Evolutionary conservation across 1,140 invertebrate genomes (phyloP).

Genomic region (Drosophila tropicalis): DNA sequence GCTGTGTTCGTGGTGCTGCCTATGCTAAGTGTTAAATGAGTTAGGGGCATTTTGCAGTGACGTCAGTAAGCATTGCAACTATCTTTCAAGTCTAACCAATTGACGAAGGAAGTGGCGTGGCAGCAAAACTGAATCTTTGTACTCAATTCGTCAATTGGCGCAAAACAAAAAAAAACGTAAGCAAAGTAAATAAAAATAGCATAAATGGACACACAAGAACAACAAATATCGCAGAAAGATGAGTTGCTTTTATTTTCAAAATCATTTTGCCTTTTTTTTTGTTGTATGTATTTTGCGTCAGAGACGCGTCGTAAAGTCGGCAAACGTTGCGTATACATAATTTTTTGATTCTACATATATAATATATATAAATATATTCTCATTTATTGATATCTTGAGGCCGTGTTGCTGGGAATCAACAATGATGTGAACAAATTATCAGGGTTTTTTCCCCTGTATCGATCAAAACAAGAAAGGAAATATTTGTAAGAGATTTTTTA

Average conservation of each 20-base stretch:
- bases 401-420: neutral
- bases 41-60: slow-evolving; percentile 52
- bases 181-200: slow-evolving; percentile 63
- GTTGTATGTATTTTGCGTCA: slow-evolving; percentile 58
- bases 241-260: slow-evolving; percentile 76
- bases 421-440: neutral
- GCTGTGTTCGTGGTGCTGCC: slow-evolving; percentile 24
- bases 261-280: slow-evolving; percentile 47
- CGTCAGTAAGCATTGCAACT: slow-evolving; percentile 61
- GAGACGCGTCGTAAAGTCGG: slow-evolving; percentile 55
- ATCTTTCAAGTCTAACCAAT: slow-evolving; percentile 53
- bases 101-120: slow-evolving; percentile 50
- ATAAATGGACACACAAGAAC: slow-evolving; percentile 53
- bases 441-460: neutral
- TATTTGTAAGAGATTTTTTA: neutral
- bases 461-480: neutral
- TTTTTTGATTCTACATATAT: slow-evolving; percentile 16
- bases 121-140: slow-evolving; percentile 15
- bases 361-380: slow-evolving; percentile 36
- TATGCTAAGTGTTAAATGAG: slow-evolving; percentile 60
- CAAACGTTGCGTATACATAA: slow-evolving; percentile 59
- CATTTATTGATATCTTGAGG: slow-evolving; percentile 22
- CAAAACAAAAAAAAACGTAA: slow-evolving; percentile 29
- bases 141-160: slow-evolving; percentile 57
- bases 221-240: slow-evolving; percentile 41